Evolutionary conservation across 2,113 vertebrate genomes (phyloP).

Genomic region (Callorhinus ursinus): DNA sequence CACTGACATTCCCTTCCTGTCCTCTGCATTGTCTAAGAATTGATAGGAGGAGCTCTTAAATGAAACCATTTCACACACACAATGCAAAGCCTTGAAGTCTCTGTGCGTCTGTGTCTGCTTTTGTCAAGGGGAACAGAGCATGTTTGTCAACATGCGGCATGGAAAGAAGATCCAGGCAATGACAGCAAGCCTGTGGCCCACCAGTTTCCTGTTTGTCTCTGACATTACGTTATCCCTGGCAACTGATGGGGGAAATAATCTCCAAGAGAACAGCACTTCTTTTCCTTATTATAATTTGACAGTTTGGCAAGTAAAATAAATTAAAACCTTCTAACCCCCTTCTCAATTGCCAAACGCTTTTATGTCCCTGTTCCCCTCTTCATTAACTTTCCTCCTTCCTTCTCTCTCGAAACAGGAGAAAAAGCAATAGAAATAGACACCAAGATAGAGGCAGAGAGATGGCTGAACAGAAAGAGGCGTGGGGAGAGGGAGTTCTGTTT

Average conservation of each 20-base stretch:
- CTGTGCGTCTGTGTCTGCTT: neutral
- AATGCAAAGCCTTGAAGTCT: neutral
- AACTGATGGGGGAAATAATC: neutral
- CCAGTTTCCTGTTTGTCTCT: slow-evolving; percentile 6
- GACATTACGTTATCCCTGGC: neutral
- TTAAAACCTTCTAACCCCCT: neutral
- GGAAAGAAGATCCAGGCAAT: neutral
- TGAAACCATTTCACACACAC: neutral
- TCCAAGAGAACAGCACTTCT: neutral
- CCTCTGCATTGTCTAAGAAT: neutral
- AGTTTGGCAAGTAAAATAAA: neutral
- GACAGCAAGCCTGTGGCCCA: neutral
- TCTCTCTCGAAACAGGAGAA: neutral
- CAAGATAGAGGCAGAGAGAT: neutral
- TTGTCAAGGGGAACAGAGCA: neutral
- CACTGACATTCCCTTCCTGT: neutral
- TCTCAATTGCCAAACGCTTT: neutral
- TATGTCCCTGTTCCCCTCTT: neutral
- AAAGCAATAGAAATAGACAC: neutral
- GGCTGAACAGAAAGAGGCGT: neutral
- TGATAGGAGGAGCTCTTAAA: neutral
- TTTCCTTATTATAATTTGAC: neutral
- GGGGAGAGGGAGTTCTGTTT: neutral
- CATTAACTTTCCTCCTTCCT: neutral
- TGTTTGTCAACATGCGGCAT: slow-evolving; percentile 50